Evolutionary conservation across 1,140 invertebrate species (phyloP).

Genomic region (Helicorthomorpha holstii): DNA sequence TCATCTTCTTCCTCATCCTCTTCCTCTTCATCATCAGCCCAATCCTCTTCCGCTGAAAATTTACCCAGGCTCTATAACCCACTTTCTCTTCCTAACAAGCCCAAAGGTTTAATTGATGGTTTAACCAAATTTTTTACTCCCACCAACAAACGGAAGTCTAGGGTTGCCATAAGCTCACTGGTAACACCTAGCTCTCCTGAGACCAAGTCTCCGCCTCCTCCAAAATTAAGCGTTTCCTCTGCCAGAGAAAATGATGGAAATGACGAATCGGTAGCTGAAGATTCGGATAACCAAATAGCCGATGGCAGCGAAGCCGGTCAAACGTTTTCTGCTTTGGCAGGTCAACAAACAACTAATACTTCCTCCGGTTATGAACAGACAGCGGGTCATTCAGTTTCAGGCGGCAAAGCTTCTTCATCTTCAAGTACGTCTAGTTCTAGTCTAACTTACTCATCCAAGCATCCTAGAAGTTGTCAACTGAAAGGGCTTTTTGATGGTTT

Average conservation of each 20-base stretch:
- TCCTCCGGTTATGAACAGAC: background rate
- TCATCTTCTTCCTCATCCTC: background rate
- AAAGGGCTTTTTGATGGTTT: constrained; percentile 65
- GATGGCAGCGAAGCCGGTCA: background rate
- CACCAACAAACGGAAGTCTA: constrained; percentile 21
- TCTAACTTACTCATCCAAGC: constrained; percentile 15
- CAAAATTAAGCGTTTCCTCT: background rate
- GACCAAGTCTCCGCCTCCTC: background rate
- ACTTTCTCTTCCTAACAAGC: background rate
- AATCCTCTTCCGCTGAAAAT: background rate
- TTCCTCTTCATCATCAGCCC: constrained; percentile 28
- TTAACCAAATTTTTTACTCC: constrained; percentile 25
- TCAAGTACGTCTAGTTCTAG: constrained; percentile 10
- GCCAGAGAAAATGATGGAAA: background rate
- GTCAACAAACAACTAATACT: background rate
- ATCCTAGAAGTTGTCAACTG: constrained; percentile 40
- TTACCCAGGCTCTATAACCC: background rate
- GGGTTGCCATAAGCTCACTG: constrained; percentile 6
- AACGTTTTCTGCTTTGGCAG: background rate
- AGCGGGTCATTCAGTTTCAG: background rate
- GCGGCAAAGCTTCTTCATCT: background rate
- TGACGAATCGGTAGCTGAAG: background rate
- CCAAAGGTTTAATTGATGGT: constrained; percentile 17
- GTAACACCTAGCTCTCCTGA: background rate
- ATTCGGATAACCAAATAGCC: background rate